Conservation (phyloP, 2,113 vertebrate species). For the Heterotilapia buettikoferi region DNA sequence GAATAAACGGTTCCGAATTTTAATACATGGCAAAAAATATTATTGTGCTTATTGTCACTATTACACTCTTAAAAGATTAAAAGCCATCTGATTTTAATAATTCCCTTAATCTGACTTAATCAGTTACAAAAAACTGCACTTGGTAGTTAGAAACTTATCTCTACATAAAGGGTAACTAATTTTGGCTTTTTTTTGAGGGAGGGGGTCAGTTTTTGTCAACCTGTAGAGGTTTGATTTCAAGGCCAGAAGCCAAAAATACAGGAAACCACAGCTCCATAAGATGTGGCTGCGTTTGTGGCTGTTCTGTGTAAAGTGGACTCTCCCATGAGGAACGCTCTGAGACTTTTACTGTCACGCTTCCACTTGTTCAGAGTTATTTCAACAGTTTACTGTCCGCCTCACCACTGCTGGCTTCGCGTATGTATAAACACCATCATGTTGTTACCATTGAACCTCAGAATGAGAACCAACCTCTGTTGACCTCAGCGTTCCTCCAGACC, state of each 20-base stretch:
- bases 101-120: not conserved
- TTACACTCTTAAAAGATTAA: not conserved
- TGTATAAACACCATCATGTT: conserved; percentile 31
- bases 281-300: not conserved
- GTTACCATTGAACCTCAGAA: conserved; percentile 30
- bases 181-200: not conserved
- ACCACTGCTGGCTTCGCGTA: not conserved
- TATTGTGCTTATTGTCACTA: not conserved
- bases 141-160: not conserved
- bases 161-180: not conserved
- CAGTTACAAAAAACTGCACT: not conserved
- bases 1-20: not conserved
- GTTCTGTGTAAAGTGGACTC: not conserved
- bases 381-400: conserved; percentile 26
- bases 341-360: not conserved
- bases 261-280: not conserved
- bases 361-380: conserved; percentile 37
- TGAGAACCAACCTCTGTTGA: conserved; percentile 6
- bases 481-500: conserved; percentile 41
- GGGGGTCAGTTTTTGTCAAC: not conserved
- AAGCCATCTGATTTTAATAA: not conserved
- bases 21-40: not conserved
- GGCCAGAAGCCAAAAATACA: not conserved
- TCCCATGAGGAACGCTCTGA: not conserved
- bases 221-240: not conserved